A percentile compares a stretch with the other conserved stretches of the same genome.
Conservation (phyloP, 2,888 invertebrate genomes). For the Dicyrtomina minuta region DNA sequence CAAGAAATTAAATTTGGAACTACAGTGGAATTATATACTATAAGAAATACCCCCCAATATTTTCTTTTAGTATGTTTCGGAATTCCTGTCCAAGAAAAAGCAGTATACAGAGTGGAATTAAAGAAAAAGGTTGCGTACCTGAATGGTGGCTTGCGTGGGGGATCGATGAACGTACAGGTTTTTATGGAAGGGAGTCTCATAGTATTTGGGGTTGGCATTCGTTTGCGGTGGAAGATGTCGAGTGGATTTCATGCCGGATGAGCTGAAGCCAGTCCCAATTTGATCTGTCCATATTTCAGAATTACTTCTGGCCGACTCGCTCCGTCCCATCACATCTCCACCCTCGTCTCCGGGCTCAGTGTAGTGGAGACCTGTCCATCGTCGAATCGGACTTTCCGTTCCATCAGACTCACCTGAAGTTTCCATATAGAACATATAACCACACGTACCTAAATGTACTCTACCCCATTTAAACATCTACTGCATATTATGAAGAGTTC, state of each 20-base stretch:
- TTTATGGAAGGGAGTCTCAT: constrained; percentile 44
- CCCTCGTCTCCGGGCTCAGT: constrained; percentile 73
- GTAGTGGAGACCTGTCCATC: constrained; percentile 73
- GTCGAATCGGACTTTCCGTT: constrained; percentile 73
- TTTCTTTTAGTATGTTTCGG: too few relatives aligned
- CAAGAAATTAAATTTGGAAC: too few relatives aligned
- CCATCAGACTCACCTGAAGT: constrained; percentile 56
- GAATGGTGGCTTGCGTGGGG: constrained; percentile 67
- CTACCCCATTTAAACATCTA: too few relatives aligned
- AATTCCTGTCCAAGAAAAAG: too few relatives aligned
- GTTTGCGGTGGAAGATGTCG: constrained; percentile 65
- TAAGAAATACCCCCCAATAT: too few relatives aligned
- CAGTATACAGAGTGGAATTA: too few relatives aligned
- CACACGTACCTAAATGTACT: too few relatives aligned
- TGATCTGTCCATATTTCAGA: constrained; percentile 51
- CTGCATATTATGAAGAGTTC: too few relatives aligned
- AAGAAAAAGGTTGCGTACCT: too few relatives aligned
- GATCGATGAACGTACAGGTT: constrained; percentile 64
- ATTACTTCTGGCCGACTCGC: constrained; percentile 39
- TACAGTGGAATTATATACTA: too few relatives aligned
- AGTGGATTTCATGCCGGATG: constrained; percentile 76
- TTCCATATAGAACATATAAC: constrained; percentile 10
- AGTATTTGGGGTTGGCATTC: too few relatives aligned
- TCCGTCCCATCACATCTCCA: constrained; percentile 47
- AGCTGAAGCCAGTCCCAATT: constrained; percentile 55